Conservation (phyloP, 2,113 vertebrate species). For the Apus apus region DNA sequence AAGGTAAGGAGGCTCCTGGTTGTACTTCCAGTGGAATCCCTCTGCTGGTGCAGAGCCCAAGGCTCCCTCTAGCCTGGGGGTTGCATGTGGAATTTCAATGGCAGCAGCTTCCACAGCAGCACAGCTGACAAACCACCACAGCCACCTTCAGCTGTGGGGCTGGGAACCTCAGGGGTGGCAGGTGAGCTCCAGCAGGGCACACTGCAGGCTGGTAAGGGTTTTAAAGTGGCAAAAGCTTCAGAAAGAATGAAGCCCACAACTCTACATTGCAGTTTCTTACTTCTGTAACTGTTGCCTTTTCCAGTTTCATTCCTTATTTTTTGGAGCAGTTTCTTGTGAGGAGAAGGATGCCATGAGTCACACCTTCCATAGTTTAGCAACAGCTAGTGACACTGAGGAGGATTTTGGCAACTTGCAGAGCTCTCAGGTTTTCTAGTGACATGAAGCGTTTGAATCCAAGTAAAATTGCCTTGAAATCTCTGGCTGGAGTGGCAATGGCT, state of each 20-base stretch:
- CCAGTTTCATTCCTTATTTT: conserved; percentile 88
- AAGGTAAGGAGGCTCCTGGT: conserved; percentile 42
- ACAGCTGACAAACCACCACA: background rate
- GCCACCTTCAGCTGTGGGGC: accelerated
- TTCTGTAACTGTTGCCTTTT: background rate
- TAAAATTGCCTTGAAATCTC: background rate
- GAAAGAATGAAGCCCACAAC: background rate
- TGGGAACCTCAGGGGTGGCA: background rate
- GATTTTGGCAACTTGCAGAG: background rate
- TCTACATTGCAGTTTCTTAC: background rate
- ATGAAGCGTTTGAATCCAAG: accelerated
- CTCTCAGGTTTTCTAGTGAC: conserved; percentile 12
- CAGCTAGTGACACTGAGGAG: conserved; percentile 83
- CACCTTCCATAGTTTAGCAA: conserved; percentile 73
- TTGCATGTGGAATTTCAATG: background rate
- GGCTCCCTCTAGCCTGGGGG: accelerated
- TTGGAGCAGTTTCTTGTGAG: conserved; percentile 80
- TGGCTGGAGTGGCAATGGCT: accelerated
- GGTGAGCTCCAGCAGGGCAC: background rate
- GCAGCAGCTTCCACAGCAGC: background rate
- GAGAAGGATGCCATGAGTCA: background rate
- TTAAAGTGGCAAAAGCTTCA: background rate
- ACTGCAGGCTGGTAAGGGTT: background rate
- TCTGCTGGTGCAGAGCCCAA: background rate
- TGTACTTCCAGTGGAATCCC: accelerated